Conservation (phyloP, 2,797 vertebrate species). For the Macropus fuliginosus region DNA sequence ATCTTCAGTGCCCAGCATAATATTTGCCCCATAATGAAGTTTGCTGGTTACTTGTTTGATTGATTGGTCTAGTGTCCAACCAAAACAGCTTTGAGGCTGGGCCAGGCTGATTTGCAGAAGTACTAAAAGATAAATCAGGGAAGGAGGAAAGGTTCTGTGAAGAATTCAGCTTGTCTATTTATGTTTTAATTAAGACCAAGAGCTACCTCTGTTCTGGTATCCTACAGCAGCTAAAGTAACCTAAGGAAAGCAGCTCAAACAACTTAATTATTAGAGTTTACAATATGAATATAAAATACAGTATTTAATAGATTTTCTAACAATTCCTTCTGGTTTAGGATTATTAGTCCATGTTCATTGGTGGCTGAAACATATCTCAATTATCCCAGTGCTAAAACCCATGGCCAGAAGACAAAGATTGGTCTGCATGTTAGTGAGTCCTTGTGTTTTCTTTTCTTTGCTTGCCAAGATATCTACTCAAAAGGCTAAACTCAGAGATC, state of each 20-base stretch:
- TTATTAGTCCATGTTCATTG: neutral
- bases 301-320: constrained; percentile 20
- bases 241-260: constrained; percentile 26
- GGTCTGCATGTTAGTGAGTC: neutral
- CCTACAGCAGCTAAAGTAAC: neutral
- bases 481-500: neutral
- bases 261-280: constrained; percentile 50
- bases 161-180: neutral
- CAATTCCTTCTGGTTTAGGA: neutral
- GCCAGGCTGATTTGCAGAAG: neutral
- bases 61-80: neutral
- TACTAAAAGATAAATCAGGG: neutral
- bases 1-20: neutral
- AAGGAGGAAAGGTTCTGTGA: neutral
- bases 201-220: neutral
- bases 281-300: constrained; percentile 43
- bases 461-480: neutral
- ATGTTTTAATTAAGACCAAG: neutral
- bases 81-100: neutral
- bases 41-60: neutral
- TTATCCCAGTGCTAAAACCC: constrained; percentile 18
- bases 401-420: neutral
- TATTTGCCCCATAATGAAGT: neutral
- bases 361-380: constrained; percentile 18
- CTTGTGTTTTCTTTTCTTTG: neutral